A percentile compares a stretch with the other conserved stretches of the same genome.
phyloP scores from a whole-genome alignment of 1,140 invertebrate species.

The Drosophila lowei region DNA sequence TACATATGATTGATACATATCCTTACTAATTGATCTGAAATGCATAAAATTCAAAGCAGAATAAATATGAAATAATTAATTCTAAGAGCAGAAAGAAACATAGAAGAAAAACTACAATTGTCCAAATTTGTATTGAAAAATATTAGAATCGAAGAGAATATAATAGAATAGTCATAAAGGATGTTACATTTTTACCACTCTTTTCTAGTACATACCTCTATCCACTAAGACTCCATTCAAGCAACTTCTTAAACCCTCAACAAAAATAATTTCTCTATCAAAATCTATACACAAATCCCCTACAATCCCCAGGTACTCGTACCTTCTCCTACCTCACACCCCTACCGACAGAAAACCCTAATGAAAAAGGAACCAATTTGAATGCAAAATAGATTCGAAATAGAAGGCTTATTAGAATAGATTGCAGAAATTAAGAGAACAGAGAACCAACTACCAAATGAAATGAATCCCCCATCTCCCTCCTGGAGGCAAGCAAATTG shows the following conservation, averaged over 20 bases:
- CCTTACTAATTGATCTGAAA: too few species aligned
- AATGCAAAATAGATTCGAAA: constrained; percentile 44
- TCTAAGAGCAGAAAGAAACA: too few species aligned
- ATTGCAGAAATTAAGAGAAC: constrained; percentile 68
- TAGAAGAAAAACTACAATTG: too few species aligned
- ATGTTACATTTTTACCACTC: too few species aligned
- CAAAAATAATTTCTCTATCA: not conserved
- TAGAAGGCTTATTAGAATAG: constrained; percentile 73
- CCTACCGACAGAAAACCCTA: not conserved
- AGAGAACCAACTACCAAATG: constrained; percentile 8
- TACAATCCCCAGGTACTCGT: not conserved
- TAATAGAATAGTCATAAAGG: too few species aligned
- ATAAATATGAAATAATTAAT: too few species aligned
- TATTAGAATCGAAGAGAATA: too few species aligned
- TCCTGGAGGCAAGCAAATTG: constrained; percentile 5
- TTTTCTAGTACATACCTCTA: too few species aligned
- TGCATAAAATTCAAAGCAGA: too few species aligned
- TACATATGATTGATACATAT: too few species aligned
- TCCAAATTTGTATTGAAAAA: too few species aligned
- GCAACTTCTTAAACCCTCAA: not conserved
- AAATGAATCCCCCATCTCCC: constrained; percentile 40
- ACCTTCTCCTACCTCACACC: not conserved
- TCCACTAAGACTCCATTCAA: too few species aligned
- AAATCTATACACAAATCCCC: constrained; percentile 21
- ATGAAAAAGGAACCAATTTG: constrained; percentile 63